Evolutionary conservation across 2,888 invertebrate genomes (phyloP).

Genomic region (Drosophila borealis): DNA sequence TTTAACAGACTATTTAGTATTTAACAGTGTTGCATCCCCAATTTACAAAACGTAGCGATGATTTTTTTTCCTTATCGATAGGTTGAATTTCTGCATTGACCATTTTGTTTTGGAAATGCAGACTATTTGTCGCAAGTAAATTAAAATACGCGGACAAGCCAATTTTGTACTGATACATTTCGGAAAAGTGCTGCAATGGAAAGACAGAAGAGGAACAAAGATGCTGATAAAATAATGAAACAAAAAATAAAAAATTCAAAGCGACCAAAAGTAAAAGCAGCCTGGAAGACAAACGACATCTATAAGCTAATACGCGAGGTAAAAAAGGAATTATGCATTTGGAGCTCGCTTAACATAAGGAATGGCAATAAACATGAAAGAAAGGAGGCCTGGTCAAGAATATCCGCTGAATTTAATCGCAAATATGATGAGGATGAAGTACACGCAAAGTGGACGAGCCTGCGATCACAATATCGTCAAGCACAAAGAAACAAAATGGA

Average conservation of each 20-base stretch:
- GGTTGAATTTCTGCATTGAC: too few species aligned
- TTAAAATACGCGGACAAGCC: not conserved
- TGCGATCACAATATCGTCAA: not conserved
- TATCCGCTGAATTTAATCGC: not conserved
- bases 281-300: not conserved
- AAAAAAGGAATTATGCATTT: constrained; percentile 5
- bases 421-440: constrained; percentile 1
- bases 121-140: too few species aligned
- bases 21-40: not conserved
- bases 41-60: not conserved
- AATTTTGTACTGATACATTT: too few species aligned
- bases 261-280: not conserved
- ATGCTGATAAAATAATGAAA: not conserved
- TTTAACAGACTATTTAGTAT: not conserved
- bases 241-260: not conserved
- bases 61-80: not conserved
- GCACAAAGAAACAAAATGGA: not conserved
- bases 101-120: not conserved
- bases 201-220: too few species aligned
- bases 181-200: too few species aligned
- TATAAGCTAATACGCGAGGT: not conserved
- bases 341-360: not conserved
- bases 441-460: constrained; percentile 8
- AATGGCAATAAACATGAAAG: not conserved
- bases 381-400: constrained; percentile 1